These are phyloP conservation scores for Gambelia wislizenii DNA, from an alignment of 2,797 vertebrate species.

Conservation along the genomic window DNA sequence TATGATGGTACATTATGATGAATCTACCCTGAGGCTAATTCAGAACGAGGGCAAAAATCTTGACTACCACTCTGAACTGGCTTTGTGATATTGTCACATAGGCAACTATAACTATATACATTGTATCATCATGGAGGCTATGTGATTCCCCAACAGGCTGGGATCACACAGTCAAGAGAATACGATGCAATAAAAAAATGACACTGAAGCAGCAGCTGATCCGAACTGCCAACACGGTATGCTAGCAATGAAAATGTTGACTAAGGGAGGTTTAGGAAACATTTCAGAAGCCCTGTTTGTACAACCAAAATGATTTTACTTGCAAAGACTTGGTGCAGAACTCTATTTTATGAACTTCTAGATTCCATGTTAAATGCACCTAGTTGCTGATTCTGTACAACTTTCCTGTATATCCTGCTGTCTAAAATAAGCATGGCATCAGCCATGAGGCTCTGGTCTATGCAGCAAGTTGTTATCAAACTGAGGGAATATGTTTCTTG, in stretches of 20 bases:
- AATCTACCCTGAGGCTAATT: neutral
- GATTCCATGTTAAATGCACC: neutral
- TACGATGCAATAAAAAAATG: neutral
- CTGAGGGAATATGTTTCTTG: neutral
- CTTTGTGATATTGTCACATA: neutral
- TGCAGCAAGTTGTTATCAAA: neutral
- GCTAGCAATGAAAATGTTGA: neutral
- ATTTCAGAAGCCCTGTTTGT: neutral
- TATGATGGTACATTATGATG: neutral
- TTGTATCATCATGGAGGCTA: neutral
- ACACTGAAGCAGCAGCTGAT: neutral
- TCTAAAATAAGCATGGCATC: neutral
- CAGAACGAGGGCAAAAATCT: neutral
- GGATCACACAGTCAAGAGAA: neutral
- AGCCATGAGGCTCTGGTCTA: neutral
- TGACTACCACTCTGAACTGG: neutral
- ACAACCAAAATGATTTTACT: neutral
- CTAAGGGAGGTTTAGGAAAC: neutral
- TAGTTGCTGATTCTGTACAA: neutral
- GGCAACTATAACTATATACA: neutral
- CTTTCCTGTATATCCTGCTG: neutral
- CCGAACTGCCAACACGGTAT: neutral
- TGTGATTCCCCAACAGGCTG: neutral
- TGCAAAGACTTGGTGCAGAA: constrained; percentile 1
- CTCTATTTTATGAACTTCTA: neutral